These are phyloP conservation scores for Cephus sareptanus DNA, from an alignment of 2,888 invertebrate genomes.

Conservation along the genomic window DNA sequence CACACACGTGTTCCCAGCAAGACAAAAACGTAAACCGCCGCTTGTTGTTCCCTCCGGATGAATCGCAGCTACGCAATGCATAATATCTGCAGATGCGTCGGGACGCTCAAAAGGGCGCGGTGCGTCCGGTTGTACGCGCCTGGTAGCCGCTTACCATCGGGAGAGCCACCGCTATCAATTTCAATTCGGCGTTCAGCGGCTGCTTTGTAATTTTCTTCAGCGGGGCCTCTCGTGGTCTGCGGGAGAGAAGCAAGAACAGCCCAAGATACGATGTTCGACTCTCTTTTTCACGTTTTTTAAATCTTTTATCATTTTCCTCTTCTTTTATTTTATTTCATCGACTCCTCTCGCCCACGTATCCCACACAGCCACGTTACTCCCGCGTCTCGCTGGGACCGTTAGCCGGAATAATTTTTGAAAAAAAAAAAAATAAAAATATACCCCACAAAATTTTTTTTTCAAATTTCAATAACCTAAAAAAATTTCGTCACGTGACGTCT, in stretches of 20 bases:
- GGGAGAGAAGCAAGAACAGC: constrained; percentile 31
- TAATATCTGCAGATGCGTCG: constrained; percentile 8
- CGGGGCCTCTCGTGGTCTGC: constrained; percentile 15
- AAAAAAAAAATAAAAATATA: no score
- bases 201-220: constrained; percentile 35
- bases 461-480: no score
- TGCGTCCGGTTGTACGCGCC: constrained; percentile 25
- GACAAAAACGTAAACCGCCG: background rate
- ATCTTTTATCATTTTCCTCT: background rate
- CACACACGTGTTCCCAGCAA: constrained; percentile 1
- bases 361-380: background rate
- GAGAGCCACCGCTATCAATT: constrained; percentile 41
- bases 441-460: no score
- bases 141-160: constrained; percentile 29
- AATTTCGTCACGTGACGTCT: no score
- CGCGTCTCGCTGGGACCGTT: no score
- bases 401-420: background rate
- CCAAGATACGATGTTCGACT: constrained; percentile 25
- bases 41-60: constrained; percentile 11
- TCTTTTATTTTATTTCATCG: constrained; percentile 1
- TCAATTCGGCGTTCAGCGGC: constrained; percentile 40
- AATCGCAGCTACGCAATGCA: constrained; percentile 11
- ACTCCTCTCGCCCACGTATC: background rate
- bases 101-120: constrained; percentile 20
- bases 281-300: constrained; percentile 8